Evolutionary conservation across 2,113 vertebrate species (phyloP).

Genomic region (Melanostigma gelatinosum): DNA sequence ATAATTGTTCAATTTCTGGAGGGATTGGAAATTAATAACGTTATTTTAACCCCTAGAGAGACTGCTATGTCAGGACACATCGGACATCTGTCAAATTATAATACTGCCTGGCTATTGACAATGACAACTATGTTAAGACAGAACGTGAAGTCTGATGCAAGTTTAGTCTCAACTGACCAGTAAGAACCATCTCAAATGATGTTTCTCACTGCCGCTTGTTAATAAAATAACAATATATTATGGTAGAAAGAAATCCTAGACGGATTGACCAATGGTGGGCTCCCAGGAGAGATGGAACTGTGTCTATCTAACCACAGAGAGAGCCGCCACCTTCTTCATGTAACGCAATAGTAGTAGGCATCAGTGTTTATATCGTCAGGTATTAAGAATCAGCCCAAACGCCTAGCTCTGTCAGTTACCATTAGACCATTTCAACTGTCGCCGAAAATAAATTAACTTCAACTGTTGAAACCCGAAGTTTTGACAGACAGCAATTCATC

Average conservation of each 20-base stretch:
- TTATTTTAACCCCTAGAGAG: neutral
- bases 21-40: neutral
- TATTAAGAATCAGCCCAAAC: neutral
- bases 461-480: neutral
- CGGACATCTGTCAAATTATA: neutral
- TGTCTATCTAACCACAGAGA: neutral
- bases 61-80: neutral
- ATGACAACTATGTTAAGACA: neutral
- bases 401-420: neutral
- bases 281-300: neutral
- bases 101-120: neutral
- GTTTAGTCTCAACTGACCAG: neutral
- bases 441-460: neutral
- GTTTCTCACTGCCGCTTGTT: too few species aligned
- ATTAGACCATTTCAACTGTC: neutral
- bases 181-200: too few species aligned
- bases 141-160: neutral
- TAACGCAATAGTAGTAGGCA: neutral
- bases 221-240: neutral
- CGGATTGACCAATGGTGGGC: neutral
- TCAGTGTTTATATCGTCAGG: neutral
- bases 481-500: neutral
- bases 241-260: neutral
- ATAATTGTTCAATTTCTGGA: neutral
- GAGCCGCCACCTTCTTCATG: neutral